Percentiles rank a stretch among this genome's conserved stretches.
Conservation (phyloP, 2,113 vertebrate genomes). For the Cisticola juncidis region DNA sequence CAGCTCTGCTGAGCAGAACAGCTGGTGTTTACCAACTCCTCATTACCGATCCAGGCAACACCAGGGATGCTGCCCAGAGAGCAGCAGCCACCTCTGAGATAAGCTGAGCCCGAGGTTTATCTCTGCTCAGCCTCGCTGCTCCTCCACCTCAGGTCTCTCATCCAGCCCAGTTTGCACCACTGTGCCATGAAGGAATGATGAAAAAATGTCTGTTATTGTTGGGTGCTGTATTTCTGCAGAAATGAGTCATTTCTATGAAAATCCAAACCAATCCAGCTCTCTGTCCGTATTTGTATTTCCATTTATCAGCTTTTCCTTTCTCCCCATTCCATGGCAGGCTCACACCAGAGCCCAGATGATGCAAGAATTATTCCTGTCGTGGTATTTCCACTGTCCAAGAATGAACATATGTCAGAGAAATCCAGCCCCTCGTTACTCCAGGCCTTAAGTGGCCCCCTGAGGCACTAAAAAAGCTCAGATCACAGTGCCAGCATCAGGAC, state of each 20-base stretch:
- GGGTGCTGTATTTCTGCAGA: not conserved
- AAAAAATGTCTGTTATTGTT: not conserved
- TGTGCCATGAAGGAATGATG: not conserved
- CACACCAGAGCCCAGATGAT: not conserved
- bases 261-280: not conserved
- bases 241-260: not conserved
- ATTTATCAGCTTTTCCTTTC: not conserved
- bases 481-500: not conserved
- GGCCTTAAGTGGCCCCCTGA: not conserved
- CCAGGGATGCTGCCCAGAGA: not conserved
- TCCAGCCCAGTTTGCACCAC: not conserved
- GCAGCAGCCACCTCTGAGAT: not conserved
- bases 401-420: not conserved
- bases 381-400: not conserved
- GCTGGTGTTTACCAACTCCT: conserved; percentile 52
- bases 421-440: not conserved
- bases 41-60: not conserved
- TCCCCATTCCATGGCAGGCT: not conserved
- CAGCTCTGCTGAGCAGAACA: conserved; percentile 40
- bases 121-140: not conserved
- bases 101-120: not conserved
- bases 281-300: not conserved
- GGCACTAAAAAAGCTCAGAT: not conserved
- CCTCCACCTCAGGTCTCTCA: not conserved
- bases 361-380: not conserved